Evolutionary conservation across 2,888 invertebrate species (phyloP).

Genomic region (Norana najaformis): DNA sequence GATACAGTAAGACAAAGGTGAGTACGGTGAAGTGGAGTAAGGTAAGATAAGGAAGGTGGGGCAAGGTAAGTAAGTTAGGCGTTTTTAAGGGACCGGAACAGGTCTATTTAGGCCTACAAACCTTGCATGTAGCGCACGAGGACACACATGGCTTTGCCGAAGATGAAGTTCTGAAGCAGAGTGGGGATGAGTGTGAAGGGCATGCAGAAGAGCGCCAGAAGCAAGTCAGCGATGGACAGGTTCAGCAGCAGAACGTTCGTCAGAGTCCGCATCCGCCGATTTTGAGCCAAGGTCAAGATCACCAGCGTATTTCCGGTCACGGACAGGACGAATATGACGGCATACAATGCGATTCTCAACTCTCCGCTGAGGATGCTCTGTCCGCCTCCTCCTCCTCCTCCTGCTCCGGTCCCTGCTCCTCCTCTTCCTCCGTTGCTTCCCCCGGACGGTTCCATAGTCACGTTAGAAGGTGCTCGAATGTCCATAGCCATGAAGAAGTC

Average conservation of each 20-base stretch:
- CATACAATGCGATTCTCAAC: slow-evolving; percentile 71
- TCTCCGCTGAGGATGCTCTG: slow-evolving; percentile 40
- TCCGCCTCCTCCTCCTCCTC: background rate
- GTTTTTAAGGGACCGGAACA: slow-evolving; percentile 23
- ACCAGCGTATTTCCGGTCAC: slow-evolving; percentile 80
- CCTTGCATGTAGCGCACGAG: slow-evolving; percentile 77
- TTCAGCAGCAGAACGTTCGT: slow-evolving; percentile 67
- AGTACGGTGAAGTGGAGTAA: too few relatives aligned
- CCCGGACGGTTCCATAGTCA: background rate
- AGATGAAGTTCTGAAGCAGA: slow-evolving; percentile 73
- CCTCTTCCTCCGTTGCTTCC: background rate
- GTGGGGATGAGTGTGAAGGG: slow-evolving; percentile 75
- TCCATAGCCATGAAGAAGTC: background rate
- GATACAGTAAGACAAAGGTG: too few relatives aligned
- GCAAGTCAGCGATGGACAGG: slow-evolving; percentile 73
- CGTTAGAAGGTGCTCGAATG: background rate
- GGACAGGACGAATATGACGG: slow-evolving; percentile 76
- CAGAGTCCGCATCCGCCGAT: slow-evolving; percentile 66
- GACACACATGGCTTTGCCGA: slow-evolving; percentile 76
- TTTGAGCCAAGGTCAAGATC: slow-evolving; percentile 69
- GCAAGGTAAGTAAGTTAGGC: too few relatives aligned
- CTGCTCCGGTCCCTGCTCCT: background rate
- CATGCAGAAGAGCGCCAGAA: slow-evolving; percentile 81
- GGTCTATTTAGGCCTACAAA: slow-evolving; percentile 58
- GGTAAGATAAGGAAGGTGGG: too few relatives aligned